Conservation (phyloP, 2,888 invertebrate species). For the Pediacus dermestoides region DNA sequence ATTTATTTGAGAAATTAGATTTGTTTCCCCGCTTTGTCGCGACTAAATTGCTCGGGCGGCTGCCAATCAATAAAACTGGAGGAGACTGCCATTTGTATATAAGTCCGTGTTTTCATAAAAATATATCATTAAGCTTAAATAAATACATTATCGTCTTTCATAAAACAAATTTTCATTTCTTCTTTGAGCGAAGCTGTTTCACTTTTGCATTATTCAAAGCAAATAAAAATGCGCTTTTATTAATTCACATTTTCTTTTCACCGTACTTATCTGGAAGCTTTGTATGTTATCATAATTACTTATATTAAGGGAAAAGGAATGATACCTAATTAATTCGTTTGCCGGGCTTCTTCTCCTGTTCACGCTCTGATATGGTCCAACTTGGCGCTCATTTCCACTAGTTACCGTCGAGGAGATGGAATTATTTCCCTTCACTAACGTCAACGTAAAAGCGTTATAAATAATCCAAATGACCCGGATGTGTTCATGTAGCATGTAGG, state of each 20-base stretch:
- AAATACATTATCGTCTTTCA: slow-evolving; percentile 41
- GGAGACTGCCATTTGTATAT: slow-evolving; percentile 44
- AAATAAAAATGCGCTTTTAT: slow-evolving; percentile 39
- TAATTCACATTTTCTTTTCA: slow-evolving; percentile 30
- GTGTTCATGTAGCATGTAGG: background rate
- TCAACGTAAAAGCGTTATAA: slow-evolving; percentile 6
- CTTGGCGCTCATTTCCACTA: slow-evolving; percentile 20
- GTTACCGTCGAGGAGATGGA: slow-evolving; percentile 24
- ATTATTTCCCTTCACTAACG: slow-evolving; percentile 20
- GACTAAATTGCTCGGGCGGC: slow-evolving; percentile 40
- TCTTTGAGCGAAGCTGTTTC: slow-evolving; percentile 19
- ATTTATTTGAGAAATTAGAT: slow-evolving; percentile 53
- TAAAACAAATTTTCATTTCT: slow-evolving; percentile 28
- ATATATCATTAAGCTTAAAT: slow-evolving; percentile 45
- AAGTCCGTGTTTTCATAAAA: slow-evolving; percentile 42
- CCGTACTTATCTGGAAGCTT: slow-evolving; percentile 1
- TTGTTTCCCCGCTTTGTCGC: slow-evolving; percentile 48
- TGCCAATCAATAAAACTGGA: slow-evolving; percentile 41
- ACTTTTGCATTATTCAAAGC: slow-evolving; percentile 40
- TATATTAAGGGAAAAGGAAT: slow-evolving; percentile 19
- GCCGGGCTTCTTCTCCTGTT: slow-evolving; percentile 9
- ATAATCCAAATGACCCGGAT: slow-evolving; percentile 10
- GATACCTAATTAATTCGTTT: slow-evolving; percentile 23
- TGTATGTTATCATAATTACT: slow-evolving; percentile 13
- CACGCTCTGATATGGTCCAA: slow-evolving; percentile 7